Evolutionary conservation across 2,113 vertebrate species (phyloP).

Genomic region (Ammodytes dubius): DNA sequence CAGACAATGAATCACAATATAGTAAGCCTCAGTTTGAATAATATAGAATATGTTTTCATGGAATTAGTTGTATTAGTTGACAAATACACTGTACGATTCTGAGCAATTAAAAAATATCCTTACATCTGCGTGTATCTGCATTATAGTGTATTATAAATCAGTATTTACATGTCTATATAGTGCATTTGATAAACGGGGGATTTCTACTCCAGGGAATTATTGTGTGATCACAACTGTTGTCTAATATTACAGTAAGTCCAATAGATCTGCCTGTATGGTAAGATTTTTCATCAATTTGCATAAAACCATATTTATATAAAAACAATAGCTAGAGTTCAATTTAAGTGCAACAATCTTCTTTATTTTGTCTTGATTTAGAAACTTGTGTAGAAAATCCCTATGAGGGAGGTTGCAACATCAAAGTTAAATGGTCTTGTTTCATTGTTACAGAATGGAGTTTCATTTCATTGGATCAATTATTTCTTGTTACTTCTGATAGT

Average conservation of each 20-base stretch:
- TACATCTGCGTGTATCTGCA: not conserved
- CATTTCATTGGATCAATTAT: not conserved
- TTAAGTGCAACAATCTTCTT: not conserved
- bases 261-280: not conserved
- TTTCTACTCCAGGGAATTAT: not conserved
- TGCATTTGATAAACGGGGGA: not conserved
- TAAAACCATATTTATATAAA: not conserved
- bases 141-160: not conserved
- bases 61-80: not conserved
- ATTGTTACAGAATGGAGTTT: not conserved
- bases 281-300: not conserved
- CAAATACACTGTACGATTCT: not conserved
- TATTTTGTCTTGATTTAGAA: not conserved
- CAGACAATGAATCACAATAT: not conserved
- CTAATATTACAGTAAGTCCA: not conserved
- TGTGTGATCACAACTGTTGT: not conserved
- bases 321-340: not conserved
- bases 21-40: not conserved
- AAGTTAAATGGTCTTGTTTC: not conserved
- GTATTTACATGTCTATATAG: not conserved
- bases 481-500: not conserved
- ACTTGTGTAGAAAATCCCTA: not conserved
- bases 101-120: too few relatives aligned
- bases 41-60: not conserved
- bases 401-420: not conserved